Evolutionary conservation across 2,888 invertebrate species (phyloP).

Genomic region (Andrena marginata): DNA sequence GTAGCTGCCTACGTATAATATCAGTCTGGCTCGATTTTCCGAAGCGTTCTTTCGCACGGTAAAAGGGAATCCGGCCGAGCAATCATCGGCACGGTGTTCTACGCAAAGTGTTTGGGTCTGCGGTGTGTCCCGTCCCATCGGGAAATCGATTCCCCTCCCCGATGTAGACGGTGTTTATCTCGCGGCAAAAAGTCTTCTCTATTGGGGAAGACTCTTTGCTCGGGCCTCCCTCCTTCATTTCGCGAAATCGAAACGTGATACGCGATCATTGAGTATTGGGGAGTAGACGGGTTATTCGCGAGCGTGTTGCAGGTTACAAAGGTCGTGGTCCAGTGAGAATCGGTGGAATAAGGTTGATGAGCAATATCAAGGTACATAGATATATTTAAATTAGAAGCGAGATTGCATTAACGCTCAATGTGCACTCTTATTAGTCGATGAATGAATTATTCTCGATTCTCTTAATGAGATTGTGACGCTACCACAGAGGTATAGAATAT

Average conservation of each 20-base stretch:
- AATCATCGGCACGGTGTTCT: conserved; percentile 21
- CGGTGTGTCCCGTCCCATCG: neutral
- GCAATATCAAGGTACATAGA: neutral
- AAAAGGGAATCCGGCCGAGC: conserved; percentile 19
- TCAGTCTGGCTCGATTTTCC: conserved; percentile 20
- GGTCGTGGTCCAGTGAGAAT: neutral
- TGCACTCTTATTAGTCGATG: no score
- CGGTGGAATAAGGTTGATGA: neutral
- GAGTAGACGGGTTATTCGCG: conserved; percentile 17
- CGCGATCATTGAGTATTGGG: conserved; percentile 18
- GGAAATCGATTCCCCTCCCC: conserved; percentile 32
- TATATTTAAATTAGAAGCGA: neutral
- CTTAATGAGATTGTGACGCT: neutral
- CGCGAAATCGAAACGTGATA: conserved; percentile 32
- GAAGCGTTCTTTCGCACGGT: conserved; percentile 3
- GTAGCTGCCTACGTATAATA: neutral
- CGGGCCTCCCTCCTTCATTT: neutral
- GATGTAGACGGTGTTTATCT: conserved; percentile 25
- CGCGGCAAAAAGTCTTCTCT: conserved; percentile 3
- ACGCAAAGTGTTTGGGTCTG: conserved; percentile 27
- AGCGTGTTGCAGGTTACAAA: neutral
- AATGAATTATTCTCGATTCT: neutral
- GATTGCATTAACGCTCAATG: neutral
- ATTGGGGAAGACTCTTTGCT: neutral
- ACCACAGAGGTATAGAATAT: no score